A percentile compares a stretch with the other conserved stretches of the same genome.
Evolutionary conservation across 2,113 vertebrate species (phyloP).

Genomic region (Oryzias celebensis): DNA sequence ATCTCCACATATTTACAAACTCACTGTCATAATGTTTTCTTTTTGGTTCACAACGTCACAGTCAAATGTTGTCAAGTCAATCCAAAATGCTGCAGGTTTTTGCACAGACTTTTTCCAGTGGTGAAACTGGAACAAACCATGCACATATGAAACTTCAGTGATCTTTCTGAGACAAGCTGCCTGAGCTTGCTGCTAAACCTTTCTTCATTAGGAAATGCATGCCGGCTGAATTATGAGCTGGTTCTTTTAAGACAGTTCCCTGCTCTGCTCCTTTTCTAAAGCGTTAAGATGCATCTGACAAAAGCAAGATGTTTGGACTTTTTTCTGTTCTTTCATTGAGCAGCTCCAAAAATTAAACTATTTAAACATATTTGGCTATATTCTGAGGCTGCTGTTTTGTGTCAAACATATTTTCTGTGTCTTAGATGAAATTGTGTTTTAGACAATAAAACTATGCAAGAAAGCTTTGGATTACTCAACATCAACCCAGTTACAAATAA

Average conservation of each 20-base stretch:
- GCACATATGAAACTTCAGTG: conserved; percentile 16
- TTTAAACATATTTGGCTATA: conserved; percentile 11
- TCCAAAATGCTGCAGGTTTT: conserved; percentile 66
- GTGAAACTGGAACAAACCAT: conserved; percentile 40
- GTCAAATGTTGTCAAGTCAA: conserved; percentile 20
- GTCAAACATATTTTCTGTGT: conserved; percentile 15
- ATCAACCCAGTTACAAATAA: no score
- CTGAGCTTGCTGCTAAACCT: conserved; percentile 44
- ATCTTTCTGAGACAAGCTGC: conserved; percentile 45
- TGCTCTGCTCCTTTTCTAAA: conserved; percentile 43
- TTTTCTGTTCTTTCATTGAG: conserved; percentile 28
- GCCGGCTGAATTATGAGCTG: conserved; percentile 34
- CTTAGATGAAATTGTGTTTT: conserved; percentile 6
- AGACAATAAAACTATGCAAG: not conserved
- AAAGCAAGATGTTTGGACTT: conserved; percentile 31
- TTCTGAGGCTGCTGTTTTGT: not conserved
- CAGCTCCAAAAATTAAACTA: not conserved
- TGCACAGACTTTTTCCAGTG: conserved; percentile 60
- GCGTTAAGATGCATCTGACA: conserved; percentile 29
- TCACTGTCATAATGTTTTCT: no score
- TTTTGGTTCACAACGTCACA: no score
- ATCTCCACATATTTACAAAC: conserved; percentile 42
- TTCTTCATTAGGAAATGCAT: conserved; percentile 61
- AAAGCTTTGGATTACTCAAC: no score
- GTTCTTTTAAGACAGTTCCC: conserved; percentile 25